Conservation (phyloP, 2,797 vertebrate genomes). For the Gymnopithys bicolor region DNA sequence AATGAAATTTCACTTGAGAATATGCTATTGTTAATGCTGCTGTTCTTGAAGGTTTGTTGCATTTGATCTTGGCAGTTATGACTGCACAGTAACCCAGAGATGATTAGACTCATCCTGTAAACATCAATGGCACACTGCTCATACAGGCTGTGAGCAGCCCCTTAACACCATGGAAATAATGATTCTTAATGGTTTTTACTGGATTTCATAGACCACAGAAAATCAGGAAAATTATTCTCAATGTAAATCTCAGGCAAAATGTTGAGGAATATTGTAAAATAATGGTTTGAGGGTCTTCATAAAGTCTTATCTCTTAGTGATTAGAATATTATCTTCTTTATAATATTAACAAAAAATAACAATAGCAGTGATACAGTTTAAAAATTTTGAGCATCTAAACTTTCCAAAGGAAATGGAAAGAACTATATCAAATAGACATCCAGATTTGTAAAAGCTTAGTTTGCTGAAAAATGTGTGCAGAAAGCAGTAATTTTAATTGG, state of each 20-base stretch:
- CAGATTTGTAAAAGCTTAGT: constrained; percentile 16
- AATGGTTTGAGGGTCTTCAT: constrained; percentile 81
- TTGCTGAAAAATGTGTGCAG: not conserved
- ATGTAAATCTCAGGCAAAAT: not conserved
- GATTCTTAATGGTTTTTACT: not conserved
- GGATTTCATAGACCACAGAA: not conserved
- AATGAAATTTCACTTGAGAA: not conserved
- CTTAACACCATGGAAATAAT: not conserved
- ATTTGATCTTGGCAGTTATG: not conserved
- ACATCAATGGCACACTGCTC: not conserved
- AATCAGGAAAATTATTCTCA: not conserved
- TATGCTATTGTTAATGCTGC: not conserved
- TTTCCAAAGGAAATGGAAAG: not conserved
- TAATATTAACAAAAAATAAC: not conserved
- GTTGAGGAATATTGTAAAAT: not conserved
- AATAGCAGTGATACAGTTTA: not conserved
- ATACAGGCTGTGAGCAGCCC: not conserved
- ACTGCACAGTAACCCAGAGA: not conserved
- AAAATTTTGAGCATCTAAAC: not conserved
- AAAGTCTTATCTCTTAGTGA: constrained; percentile 82
- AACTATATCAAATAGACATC: not conserved
- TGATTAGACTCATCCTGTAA: not conserved
- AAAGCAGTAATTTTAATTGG: not conserved
- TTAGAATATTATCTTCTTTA: not conserved
- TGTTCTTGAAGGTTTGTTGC: not conserved